Evolutionary conservation across 2,888 invertebrate species (phyloP).

Genomic region (Dolichomitus sp.): DNA sequence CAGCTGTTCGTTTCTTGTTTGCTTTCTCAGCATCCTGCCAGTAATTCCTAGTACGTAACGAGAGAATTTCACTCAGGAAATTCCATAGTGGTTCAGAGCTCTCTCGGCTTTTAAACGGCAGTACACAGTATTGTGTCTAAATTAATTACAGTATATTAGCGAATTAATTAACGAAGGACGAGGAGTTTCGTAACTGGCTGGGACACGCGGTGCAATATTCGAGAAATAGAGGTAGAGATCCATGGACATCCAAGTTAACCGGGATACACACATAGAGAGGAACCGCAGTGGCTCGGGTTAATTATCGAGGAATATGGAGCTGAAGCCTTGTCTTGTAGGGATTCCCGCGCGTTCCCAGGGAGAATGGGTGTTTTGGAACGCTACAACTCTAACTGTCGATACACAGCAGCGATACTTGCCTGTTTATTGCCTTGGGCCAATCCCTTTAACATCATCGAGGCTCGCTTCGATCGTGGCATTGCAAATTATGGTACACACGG

Average conservation of each 20-base stretch:
- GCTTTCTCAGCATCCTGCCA: slow-evolving; percentile 16
- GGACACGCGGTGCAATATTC: slow-evolving; percentile 26
- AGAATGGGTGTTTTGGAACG: background rate
- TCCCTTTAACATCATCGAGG: slow-evolving; percentile 47
- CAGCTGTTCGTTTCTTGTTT: slow-evolving; percentile 18
- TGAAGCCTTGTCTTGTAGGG: slow-evolving; percentile 35
- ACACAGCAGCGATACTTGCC: slow-evolving; percentile 12
- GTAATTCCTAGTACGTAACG: background rate
- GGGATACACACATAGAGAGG: slow-evolving; percentile 15
- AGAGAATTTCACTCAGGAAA: background rate
- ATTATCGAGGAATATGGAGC: slow-evolving; percentile 49
- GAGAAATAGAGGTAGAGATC: slow-evolving; percentile 19
- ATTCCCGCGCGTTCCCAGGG: slow-evolving; percentile 21
- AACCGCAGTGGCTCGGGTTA: slow-evolving; percentile 45
- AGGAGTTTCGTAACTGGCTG: slow-evolving; percentile 30
- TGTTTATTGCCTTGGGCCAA: slow-evolving; percentile 40
- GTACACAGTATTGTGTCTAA: background rate
- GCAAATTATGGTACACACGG: background rate
- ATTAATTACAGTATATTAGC: slow-evolving; percentile 9
- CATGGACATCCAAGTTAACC: slow-evolving; percentile 27
- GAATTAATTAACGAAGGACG: slow-evolving; percentile 28
- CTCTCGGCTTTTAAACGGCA: background rate
- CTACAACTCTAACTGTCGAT: slow-evolving; percentile 1
- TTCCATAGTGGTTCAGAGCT: background rate
- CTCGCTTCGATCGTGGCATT: slow-evolving; percentile 12